Evolutionary conservation across 1,140 invertebrate genomes (phyloP), one percentile per base, ranked within the genome.

Genomic region (Planococcus citri): DNA sequence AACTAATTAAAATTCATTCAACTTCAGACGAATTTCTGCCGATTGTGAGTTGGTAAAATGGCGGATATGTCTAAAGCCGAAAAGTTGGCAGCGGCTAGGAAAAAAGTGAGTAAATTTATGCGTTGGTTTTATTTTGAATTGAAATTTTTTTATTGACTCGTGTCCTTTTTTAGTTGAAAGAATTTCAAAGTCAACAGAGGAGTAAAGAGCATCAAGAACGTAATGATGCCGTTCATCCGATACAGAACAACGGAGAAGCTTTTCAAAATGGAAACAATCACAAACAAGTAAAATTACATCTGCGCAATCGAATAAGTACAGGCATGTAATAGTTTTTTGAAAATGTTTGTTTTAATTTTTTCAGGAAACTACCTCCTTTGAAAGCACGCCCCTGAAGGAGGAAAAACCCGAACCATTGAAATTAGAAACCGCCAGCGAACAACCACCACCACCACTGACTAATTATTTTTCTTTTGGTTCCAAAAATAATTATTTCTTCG

Each of bases 21-120:
- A 33, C 12, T 33, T 33, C 29, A 33, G 29, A 33, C 4, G 29
- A 33, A 33, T 33, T 33, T 3, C 3, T 12, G 3, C 29, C 29
- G 29, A 6, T 12, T 6, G 12, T 33, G 29, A 33, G 12, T 3
- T 33, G 29, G n/a, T 37, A 20, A n/a, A 51, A 51, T 51, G 41
- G 41, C 41, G 2, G 72, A 72, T 69, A 17, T 68, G 10, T 38
- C 33, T 20, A 72, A 69, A 41, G 72, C 72, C n/a, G 72, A 72
- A 68, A 72, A 72, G 38, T 58, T 72, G 37, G 72, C 72, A n/a
- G 70, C 72, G 1, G 72, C 72, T 9, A 69, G 64, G 29, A 70
- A 69, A 67, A 72, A 68, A 60, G 72, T 72, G 69, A 70, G 14
- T n/a, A 27, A 8, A 17, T 21, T 67, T 69, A n/a, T 27, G 4